Base-by-base conservation (phyloP, 2,888 invertebrate genomes). In the Nysson spinosus region DNA sequence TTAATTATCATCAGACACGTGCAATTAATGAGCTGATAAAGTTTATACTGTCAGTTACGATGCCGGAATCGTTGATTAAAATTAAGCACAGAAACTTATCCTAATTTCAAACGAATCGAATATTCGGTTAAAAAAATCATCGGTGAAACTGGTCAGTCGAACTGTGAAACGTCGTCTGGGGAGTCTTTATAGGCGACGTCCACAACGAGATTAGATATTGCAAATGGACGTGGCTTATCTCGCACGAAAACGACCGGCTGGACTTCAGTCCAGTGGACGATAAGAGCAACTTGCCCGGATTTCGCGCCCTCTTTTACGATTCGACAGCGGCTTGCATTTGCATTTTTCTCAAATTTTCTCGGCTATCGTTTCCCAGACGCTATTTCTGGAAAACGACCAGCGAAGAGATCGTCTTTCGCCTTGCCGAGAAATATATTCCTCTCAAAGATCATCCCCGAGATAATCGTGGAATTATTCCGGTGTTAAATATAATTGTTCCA, bases 191-290 rank as follows among this genome's bases (percentile, higher is more conserved):
- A 66, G 60, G 61, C 39, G 34, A 5, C 62, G 58, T 71, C 56
- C 58, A 68, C 75, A 58, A 70, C 57, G 57, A 81, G 79, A 83
- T 83, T 80, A 81, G 82, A 82, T 81, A 80, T 80, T 77, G 80
- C 75, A 73, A 81, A 79, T 76, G 78, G 73, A 75, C 72, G 72
- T 47, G 70, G 76, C 73, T 74, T 80, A 83, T 83, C 77, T 76
- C 55, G 55, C 37, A 61, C 61, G 51, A 39, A n/a, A 57, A 69
- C 69, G 72, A 54, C 58, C 56, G 58, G 60, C 69, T 57, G 75
- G 66, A 63, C 70, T 55, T 56, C 51, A 56, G 46, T 52, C 64
- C 30, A 35, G 19, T 24, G 17, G 28, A 50, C 51, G 75, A 75
- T 75, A 75, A 75, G 62, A 11, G 39, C 32, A 14, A 40, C 52